Evolutionary conservation across 1,140 invertebrate species (phyloP), one percentile per base, ranked within the genome.

Genomic region (Musca domestica): DNA sequence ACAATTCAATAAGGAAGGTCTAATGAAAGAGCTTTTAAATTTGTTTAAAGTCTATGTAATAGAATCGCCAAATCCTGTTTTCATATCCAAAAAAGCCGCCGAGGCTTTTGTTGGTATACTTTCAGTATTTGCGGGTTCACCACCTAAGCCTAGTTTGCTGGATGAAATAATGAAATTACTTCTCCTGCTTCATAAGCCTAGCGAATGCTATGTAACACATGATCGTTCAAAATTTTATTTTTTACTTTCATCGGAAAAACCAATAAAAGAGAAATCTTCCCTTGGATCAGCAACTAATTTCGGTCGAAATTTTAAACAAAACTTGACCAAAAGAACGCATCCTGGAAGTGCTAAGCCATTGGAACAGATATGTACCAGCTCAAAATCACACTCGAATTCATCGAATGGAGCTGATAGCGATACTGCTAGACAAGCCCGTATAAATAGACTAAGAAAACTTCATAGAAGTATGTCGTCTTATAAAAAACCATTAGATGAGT

Each of bases 171-270:
- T 86, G 67, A 87, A 91, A 74, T 87, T 88, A 68, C 74, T 91
- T 1, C 72, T 91, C 10, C 73, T 91, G 15, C 83, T 90, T 2
- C 90, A 92, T 74, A 87, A 75, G 56, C 88, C 89, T 0, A 87
- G 87, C 17, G 87, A 86, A 66, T 89, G 89, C 15, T 91, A 88
- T 74, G 85, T 91, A 14, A 89, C 87, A 14, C 87, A 90, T 69
- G 84, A 86, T 14, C 83, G 85, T 12, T 82, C 83, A 2, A 85
- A 85, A 67, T 89, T 90, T 71, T 91, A 89, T 74, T 90, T 90
- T 73, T 72, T 88, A n/a, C 71, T 89, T 4, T 83, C 83, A 6
- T 63, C 77, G 1, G 72, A 76, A 47, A 65, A 71, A 3, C 80
- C 80, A 0, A 64, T 71, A 0, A 79, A 77, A 65, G 77, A 80